Conservation (phyloP, 2,888 invertebrate species). For the Arenicola marina region DNA sequence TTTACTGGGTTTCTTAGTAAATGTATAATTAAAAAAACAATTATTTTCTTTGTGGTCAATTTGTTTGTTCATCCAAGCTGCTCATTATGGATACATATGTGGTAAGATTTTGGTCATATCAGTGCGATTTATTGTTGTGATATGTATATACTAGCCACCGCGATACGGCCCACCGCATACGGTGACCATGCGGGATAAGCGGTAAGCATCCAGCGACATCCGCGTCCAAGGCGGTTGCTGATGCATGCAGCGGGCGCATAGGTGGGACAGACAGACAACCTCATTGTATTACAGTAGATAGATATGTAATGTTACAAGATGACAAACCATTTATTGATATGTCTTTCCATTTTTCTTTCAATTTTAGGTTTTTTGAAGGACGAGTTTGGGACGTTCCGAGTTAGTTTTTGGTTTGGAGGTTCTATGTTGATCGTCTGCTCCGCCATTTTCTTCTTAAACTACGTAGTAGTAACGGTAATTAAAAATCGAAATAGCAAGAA, state of each 20-base stretch:
- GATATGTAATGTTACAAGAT: neutral
- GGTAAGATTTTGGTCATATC: too few relatives aligned
- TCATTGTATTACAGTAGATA: too few relatives aligned
- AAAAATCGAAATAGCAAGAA: too few relatives aligned
- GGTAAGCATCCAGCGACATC: too few relatives aligned
- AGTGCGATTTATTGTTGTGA: too few relatives aligned
- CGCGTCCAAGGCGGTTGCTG: neutral
- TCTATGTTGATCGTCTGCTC: neutral
- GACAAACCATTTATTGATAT: too few relatives aligned
- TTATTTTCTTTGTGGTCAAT: neutral
- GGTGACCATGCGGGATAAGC: too few relatives aligned
- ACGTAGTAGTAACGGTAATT: neutral
- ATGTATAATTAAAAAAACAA: neutral
- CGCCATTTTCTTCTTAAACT: neutral
- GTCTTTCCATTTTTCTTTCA: neutral
- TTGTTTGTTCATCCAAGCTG: neutral
- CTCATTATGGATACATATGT: too few relatives aligned
- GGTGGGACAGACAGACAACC: too few relatives aligned
- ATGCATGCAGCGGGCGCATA: too few relatives aligned
- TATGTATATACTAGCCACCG: too few relatives aligned
- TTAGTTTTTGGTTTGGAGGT: constrained; percentile 1
- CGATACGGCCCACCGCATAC: too few relatives aligned
- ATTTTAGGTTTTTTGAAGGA: constrained; percentile 6
- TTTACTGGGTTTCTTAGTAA: neutral
- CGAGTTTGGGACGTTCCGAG: neutral